Base-by-base conservation (phyloP, 2,888 invertebrate species). In the Caenorhabditis sp. region DNA sequence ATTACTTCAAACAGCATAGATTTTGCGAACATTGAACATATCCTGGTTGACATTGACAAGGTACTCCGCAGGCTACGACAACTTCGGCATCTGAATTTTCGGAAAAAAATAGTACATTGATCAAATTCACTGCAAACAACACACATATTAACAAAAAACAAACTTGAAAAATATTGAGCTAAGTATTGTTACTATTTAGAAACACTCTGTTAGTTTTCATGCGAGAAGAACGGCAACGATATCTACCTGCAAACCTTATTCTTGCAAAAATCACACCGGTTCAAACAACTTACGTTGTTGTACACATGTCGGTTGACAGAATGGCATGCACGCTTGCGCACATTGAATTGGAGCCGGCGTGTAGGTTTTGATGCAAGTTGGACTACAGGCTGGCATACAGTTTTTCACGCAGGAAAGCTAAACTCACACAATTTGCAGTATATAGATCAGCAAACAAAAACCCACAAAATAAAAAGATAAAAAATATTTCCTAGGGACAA, bases 21-120 rank as follows among this genome's bases (percentile, higher is more conserved):
- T 79, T 75, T 24, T 77, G 74, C 2, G 78, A 84, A 62, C 84
- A 84, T 67, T 81, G 79, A 23, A 79, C 78, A 62, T 84, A 84
- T 62, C 83, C 84, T 6, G 84, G 83, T 37, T 77, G 76, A 58
- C 84, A 84, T 27, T 69, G 62, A 58, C 84, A 84, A 43, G 84
- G 84, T 36, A 70, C 73, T 17, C 76, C 79, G 37, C 83, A 83
- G 10, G 76, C 66, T 4, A 79, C 67, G 24, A 81, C 81, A 19
- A 81, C 69, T 60, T 78, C 75, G n/a, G 66, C 75, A 51, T 75
- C 75, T 76, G 66, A 49, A 75, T 14, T 4, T 61, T 49, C 10
- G 31, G 4, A 31, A 31, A 31, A 10, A 31, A 31, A 4, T 6
- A 31, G 4, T 31, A 6, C 31, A 31, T 6, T 4, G 10, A 31